A percentile compares a stretch with the other conserved stretches of the same genome.
Conservation (phyloP, 2,888 invertebrate species). For the Tanypteryx hageni region DNA sequence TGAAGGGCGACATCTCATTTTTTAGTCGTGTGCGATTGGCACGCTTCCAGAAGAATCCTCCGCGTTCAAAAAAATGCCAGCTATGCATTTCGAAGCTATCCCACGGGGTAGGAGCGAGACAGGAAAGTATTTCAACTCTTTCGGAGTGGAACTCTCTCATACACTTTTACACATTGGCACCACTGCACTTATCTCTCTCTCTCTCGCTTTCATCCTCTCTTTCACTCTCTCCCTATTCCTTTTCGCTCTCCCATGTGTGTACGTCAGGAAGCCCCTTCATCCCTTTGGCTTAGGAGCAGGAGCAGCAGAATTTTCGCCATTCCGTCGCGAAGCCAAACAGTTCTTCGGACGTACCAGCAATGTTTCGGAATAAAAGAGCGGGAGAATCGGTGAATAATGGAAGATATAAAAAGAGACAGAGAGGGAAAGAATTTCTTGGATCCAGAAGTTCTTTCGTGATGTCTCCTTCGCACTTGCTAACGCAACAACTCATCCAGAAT, state of each 20-base stretch:
- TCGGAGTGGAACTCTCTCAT: not conserved
- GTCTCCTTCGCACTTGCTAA: not conserved
- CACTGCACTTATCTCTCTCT: not conserved
- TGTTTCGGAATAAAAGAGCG: not conserved
- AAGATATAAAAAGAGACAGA: too few relatives aligned
- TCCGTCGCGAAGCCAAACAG: conserved; percentile 13
- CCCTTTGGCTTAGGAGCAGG: not conserved
- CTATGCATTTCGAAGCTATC: not conserved
- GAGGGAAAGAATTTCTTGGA: too few relatives aligned
- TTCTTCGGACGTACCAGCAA: not conserved
- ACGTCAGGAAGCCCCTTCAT: not conserved
- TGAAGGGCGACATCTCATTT: not conserved
- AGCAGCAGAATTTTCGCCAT: not conserved
- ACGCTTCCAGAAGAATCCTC: not conserved
- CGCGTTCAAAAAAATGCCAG: not conserved
- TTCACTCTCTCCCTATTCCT: not conserved
- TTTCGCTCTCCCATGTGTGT: not conserved
- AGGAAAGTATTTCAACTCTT: not conserved
- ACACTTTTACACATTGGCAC: not conserved
- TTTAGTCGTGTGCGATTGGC: not conserved
- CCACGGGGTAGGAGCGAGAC: not conserved
- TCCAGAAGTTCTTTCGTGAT: too few relatives aligned
- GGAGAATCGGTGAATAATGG: too few relatives aligned
- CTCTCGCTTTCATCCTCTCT: not conserved
- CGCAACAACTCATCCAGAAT: not conserved